Percentiles rank a stretch among this genome's conserved stretches.
Evolutionary conservation across 2,113 vertebrate genomes (phyloP).

Genomic region (Sphaerodactylus townsendi): DNA sequence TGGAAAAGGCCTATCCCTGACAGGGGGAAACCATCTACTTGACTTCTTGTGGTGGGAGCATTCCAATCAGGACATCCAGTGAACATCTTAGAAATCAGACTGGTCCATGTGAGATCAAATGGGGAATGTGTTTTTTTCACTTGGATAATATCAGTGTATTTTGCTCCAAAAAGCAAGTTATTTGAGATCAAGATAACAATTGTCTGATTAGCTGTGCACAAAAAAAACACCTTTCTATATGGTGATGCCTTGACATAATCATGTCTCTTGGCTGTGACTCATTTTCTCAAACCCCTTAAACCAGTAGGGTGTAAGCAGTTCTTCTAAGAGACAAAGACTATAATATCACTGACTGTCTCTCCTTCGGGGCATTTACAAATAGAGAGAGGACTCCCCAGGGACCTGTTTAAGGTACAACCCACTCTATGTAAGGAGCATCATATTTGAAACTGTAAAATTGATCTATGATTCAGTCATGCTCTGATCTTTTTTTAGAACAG

Average conservation of each 20-base stretch:
- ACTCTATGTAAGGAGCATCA: neutral
- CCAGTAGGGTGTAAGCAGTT: neutral
- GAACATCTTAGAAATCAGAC: no score
- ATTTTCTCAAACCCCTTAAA: neutral
- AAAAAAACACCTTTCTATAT: neutral
- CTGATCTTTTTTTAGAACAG: neutral
- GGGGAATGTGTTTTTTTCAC: neutral
- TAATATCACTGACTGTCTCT: neutral
- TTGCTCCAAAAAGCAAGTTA: neutral
- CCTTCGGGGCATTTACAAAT: neutral
- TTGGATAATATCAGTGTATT: neutral
- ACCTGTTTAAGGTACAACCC: conserved; percentile 1
- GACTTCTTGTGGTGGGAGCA: no score
- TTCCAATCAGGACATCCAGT: no score
- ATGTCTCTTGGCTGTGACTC: neutral
- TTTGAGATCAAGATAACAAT: neutral
- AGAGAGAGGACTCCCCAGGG: neutral
- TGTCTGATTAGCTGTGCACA: neutral
- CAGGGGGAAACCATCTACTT: no score
- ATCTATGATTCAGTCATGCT: neutral
- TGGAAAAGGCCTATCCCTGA: no score
- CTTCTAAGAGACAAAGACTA: neutral
- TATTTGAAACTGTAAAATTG: neutral
- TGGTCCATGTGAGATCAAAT: no score
- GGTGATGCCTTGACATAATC: neutral